Evolutionary conservation across 1,140 invertebrate species (phyloP), one percentile per base, ranked within the genome.

Genomic region (Pogonomyrmex californicus): DNA sequence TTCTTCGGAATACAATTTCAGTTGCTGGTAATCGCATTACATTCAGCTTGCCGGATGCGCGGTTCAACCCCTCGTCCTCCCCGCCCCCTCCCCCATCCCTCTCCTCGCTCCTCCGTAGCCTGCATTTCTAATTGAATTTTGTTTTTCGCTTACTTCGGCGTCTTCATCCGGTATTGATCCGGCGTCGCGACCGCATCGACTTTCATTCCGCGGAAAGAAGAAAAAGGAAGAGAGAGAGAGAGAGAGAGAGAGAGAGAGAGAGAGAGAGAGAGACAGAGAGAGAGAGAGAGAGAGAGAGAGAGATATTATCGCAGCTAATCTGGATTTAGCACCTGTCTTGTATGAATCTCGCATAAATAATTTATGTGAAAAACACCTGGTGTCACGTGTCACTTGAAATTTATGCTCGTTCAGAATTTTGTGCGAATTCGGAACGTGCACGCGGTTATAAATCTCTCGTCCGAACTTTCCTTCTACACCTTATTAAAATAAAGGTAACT

Each of bases 1-100:
- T 93, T 93, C 87, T 83, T 73, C 88, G 70, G 85, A 92, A 93
- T 93, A 90, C 87, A 89, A 93, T 92, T 93, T 91, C 89, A 92
- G 89, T 85, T 86, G 70, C 36, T 77, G 77, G 88, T 93, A 93
- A 93, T 93, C 89, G 88, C 83, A 86, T 93, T 93, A 93, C 87
- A 60, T 79, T 76, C 85, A 66, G 60, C 85, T 89, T 86, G 86
- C 78, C 87, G 88, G 87, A 91, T 91, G 79, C 73, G 36, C 86
- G 56, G 71, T 62, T 71, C 30, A 38, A 36, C 66, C 23, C 23
- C 56, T 70, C 49, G 23, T 78, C 56, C 33, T 71, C 23, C 23
- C 23, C 23, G 0, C 23, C 23, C 23, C 23, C 23, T 23, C 23
- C 23, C 23, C 23, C 23, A 23, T 0, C 23, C 0, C 23, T 23